A percentile compares a stretch with the other conserved stretches of the same genome.
phyloP scores from a whole-genome alignment of 2,113 vertebrate species.

The Genyomyrus donnyi region DNA sequence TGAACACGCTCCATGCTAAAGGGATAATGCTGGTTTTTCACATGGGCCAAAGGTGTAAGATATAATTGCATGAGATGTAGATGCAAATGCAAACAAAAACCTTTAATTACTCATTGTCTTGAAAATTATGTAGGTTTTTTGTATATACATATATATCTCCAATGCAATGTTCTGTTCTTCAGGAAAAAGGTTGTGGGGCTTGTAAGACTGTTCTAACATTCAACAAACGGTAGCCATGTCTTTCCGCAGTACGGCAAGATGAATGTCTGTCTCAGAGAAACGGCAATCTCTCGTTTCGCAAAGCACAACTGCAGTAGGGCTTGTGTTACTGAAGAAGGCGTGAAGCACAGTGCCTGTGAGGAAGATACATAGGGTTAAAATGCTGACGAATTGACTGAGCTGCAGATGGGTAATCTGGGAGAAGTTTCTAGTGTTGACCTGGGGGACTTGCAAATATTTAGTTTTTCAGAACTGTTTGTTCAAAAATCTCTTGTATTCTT shows the following conservation, averaged over 20 bases:
- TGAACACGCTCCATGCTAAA: neutral
- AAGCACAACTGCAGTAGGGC: slow-evolving; percentile 17
- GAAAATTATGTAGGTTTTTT: slow-evolving; percentile 1
- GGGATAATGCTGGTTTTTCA: slow-evolving; percentile 1
- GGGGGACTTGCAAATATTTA: neutral
- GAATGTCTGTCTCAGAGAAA: neutral
- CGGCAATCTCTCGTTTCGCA: neutral
- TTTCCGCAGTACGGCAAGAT: neutral
- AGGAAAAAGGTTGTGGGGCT: neutral
- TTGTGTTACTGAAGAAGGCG: neutral
- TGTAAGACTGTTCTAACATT: neutral
- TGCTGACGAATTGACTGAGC: neutral
- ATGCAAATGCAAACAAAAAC: slow-evolving; percentile 7
- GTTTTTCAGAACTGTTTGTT: neutral
- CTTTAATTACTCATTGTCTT: slow-evolving; percentile 9
- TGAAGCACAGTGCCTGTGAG: neutral
- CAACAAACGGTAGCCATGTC: neutral
- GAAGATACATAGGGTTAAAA: neutral
- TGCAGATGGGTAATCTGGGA: neutral
- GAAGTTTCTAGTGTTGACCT: neutral
- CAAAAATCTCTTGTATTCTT: slow-evolving; percentile 19
- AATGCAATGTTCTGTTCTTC: neutral
- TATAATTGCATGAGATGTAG: slow-evolving; percentile 11
- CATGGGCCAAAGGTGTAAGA: neutral
- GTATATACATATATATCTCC: neutral